Percentiles rank a stretch among this genome's conserved stretches.
Conservation (phyloP, 2,888 invertebrate species). For the Helicoverpa assulta region DNA sequence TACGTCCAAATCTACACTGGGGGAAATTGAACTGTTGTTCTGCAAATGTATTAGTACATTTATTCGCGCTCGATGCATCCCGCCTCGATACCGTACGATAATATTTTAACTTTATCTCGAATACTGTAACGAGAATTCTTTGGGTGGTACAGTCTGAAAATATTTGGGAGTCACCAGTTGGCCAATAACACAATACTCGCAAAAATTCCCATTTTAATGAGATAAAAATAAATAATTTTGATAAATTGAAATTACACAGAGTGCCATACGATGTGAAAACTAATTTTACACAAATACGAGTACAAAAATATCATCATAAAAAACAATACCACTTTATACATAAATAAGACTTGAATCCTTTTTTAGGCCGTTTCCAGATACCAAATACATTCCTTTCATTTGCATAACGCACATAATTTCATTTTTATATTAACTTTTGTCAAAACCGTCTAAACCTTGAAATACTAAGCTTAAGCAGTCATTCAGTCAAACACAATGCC, state of each 20-base stretch:
- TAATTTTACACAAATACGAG: too few species aligned
- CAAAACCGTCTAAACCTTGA: too few species aligned
- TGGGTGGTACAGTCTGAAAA: constrained; percentile 64
- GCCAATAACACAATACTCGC: background rate
- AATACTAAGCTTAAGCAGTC: too few species aligned
- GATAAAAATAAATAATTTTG: background rate
- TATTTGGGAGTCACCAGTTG: constrained; percentile 30
- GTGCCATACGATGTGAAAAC: too few species aligned
- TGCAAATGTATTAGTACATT: constrained; percentile 86
- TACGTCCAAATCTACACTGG: constrained; percentile 61
- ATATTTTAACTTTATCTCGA: constrained; percentile 88
- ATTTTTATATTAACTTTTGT: too few species aligned
- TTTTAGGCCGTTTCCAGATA: too few species aligned
- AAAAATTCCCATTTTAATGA: background rate
- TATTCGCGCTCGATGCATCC: constrained; percentile 80
- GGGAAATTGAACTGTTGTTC: constrained; percentile 86
- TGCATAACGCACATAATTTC: too few species aligned
- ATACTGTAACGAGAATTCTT: constrained; percentile 82
- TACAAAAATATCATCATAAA: too few species aligned
- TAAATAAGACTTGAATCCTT: too few species aligned
- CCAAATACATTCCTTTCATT: too few species aligned
- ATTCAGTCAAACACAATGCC: background rate
- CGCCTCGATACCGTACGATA: constrained; percentile 84
- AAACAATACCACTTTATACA: too few species aligned
- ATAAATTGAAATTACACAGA: too few species aligned